These are phyloP conservation scores for Drosophila ficusphila DNA, from an alignment of 1,140 invertebrate genomes.

Conservation along the genomic window DNA sequence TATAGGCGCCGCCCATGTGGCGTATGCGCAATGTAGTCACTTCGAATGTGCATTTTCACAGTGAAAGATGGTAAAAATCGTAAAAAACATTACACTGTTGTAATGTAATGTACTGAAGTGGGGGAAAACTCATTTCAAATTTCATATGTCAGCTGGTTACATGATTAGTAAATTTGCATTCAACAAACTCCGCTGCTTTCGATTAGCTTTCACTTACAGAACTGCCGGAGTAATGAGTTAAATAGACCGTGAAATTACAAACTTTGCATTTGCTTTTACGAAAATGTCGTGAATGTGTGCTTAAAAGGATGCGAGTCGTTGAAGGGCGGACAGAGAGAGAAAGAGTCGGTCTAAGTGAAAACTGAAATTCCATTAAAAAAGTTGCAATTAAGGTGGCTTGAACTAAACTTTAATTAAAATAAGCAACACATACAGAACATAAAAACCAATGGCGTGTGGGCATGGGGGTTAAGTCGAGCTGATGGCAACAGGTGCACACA, in stretches of 20 bases:
- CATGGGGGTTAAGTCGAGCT: not conserved
- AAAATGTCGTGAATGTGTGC: conserved; percentile 24
- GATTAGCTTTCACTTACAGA: conserved; percentile 22
- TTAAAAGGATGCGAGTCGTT: not conserved
- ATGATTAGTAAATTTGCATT: conserved; percentile 68
- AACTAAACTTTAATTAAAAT: conserved; percentile 45
- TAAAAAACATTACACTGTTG: conserved; percentile 54
- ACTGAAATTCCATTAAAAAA: conserved; percentile 32
- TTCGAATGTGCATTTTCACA: conserved; percentile 81
- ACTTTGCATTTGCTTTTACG: conserved; percentile 22
- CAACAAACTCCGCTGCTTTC: not conserved
- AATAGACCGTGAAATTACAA: conserved; percentile 24
- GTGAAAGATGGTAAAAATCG: conserved; percentile 84
- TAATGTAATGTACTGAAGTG: conserved; percentile 19
- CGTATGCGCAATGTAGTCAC: conserved; percentile 61
- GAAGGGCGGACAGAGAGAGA: conserved; percentile 32
- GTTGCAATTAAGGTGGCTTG: conserved; percentile 29
- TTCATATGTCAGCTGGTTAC: conserved; percentile 77
- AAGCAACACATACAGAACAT: conserved; percentile 43
- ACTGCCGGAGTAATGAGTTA: conserved; percentile 18
- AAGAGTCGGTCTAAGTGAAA: conserved; percentile 27
- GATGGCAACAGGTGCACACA: conserved; percentile 57
- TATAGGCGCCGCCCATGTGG: not conserved
- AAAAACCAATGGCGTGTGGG: conserved; percentile 42
- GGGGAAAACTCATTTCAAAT: conserved; percentile 66